Conservation (phyloP, 2,113 vertebrate species). For the Pycnonotus jocosus region DNA sequence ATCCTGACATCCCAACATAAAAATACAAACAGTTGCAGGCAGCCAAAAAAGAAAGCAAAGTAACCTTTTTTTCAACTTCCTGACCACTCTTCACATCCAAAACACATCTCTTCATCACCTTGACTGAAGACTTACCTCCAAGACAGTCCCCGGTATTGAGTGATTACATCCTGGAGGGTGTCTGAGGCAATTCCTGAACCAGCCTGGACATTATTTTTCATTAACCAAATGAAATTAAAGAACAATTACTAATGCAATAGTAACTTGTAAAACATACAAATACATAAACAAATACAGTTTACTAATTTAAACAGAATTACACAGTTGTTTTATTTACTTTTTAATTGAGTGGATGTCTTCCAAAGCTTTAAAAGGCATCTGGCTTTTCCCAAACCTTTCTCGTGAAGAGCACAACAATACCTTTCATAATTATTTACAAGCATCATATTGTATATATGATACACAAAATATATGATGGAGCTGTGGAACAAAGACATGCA, state of each 20-base stretch:
- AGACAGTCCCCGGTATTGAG: slow-evolving; percentile 84
- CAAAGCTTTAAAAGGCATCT: background rate
- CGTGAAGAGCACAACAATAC: background rate
- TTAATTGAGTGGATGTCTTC: background rate
- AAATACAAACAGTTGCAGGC: background rate
- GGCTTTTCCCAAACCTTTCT: background rate
- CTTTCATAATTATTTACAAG: background rate
- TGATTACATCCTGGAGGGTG: slow-evolving; percentile 71
- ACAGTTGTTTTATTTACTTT: background rate
- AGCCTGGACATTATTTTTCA: slow-evolving; percentile 73
- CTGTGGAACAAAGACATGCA: background rate
- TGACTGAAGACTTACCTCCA: slow-evolving; percentile 77
- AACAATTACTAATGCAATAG: slow-evolving; percentile 4
- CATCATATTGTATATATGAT: background rate
- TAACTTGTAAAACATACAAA: background rate
- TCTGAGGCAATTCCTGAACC: slow-evolving; percentile 82
- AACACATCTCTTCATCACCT: background rate
- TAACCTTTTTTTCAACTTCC: background rate
- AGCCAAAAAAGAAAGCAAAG: background rate
- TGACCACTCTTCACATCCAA: background rate
- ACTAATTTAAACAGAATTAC: background rate
- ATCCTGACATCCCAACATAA: background rate
- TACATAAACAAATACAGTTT: background rate
- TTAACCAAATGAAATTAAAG: background rate
- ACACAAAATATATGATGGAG: background rate